A percentile compares a stretch with the other conserved stretches of the same genome.
Conservation (phyloP, 2,113 vertebrate species). For the Anseranas semipalmata region DNA sequence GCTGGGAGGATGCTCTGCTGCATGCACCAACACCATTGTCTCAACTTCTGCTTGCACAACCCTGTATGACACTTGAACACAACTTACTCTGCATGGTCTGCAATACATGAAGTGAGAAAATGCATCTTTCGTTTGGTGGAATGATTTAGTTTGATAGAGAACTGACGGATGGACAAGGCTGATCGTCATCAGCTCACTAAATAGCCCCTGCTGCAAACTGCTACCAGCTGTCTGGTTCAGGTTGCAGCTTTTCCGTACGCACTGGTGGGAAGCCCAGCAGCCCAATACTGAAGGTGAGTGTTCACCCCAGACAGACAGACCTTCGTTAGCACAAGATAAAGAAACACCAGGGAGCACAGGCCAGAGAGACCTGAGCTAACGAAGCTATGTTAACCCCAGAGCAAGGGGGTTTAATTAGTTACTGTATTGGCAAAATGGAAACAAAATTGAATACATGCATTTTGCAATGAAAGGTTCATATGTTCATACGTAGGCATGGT, state of each 20-base stretch:
- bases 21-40: background rate
- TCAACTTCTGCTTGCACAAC: background rate
- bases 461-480: background rate
- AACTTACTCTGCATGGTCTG: background rate
- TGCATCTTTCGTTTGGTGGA: background rate
- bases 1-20: accelerated
- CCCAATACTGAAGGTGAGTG: background rate
- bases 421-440: background rate
- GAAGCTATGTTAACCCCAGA: background rate
- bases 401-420: background rate
- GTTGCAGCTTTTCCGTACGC: background rate
- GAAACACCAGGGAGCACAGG: background rate
- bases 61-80: accelerated
- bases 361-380: background rate
- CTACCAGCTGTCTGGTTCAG: background rate
- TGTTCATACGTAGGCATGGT: accelerated
- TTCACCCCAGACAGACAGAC: background rate
- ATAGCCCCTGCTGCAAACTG: background rate
- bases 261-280: background rate
- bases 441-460: background rate
- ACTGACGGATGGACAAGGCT: background rate
- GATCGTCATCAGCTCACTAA: background rate
- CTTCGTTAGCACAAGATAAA: background rate
- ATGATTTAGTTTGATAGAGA: background rate
- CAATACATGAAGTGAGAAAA: background rate